Conservation (phyloP, 2,113 vertebrate genomes). For the Athene cunicularia region DNA sequence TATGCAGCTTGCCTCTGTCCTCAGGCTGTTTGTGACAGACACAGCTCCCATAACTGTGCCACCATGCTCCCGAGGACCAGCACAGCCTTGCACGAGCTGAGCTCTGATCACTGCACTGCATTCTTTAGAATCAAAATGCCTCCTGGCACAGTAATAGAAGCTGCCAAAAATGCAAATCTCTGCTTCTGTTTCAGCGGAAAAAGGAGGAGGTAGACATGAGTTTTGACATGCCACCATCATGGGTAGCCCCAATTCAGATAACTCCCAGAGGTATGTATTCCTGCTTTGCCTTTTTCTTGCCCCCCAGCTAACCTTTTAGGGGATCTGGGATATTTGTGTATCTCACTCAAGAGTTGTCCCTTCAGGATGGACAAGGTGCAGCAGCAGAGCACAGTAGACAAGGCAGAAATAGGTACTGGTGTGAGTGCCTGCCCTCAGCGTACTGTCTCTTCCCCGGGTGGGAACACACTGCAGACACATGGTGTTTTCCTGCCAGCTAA, state of each 20-base stretch:
- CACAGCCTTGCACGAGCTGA: accelerated
- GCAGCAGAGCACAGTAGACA: not conserved
- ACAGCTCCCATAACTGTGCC: not conserved
- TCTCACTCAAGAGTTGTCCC: not conserved
- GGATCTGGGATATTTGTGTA: not conserved
- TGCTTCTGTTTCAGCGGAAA: slow-evolving; percentile 60
- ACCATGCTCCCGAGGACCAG: not conserved
- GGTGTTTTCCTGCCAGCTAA: not conserved
- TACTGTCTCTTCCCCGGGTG: not conserved
- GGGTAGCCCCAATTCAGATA: slow-evolving; percentile 81
- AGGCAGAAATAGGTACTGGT: not conserved
- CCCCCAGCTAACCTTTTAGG: not conserved
- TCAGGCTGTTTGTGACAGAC: not conserved
- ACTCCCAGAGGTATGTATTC: slow-evolving; percentile 76
- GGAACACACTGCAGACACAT: not conserved
- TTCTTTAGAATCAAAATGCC: not conserved
- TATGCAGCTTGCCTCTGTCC: not conserved
- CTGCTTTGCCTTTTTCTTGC: not conserved
- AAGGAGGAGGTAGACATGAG: slow-evolving; percentile 47
- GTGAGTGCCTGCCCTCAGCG: not conserved
- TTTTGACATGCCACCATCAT: slow-evolving; percentile 85
- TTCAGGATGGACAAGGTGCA: not conserved
- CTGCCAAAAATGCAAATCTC: not conserved
- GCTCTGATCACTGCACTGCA: not conserved
- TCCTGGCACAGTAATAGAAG: not conserved